Conservation (phyloP, 2,113 vertebrate species). For the Macquaria australasica region DNA sequence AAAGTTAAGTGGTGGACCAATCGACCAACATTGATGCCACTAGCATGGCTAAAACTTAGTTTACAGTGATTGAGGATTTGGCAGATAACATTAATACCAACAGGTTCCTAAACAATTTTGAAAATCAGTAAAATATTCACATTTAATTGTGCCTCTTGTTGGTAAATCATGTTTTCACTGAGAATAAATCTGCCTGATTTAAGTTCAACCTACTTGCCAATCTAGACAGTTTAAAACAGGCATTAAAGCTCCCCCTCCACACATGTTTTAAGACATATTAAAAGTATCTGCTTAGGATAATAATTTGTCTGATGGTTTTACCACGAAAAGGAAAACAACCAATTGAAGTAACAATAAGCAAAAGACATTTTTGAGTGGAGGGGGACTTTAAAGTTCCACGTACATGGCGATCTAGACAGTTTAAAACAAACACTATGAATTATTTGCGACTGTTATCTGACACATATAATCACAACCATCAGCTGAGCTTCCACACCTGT, state of each 20-base stretch:
- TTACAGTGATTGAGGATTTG: not conserved
- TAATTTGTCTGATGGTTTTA: not conserved
- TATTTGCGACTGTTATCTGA: not conserved
- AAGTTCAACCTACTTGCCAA: not conserved
- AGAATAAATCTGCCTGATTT: not conserved
- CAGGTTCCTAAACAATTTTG: not conserved
- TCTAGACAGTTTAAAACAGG: not conserved
- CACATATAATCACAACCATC: not conserved
- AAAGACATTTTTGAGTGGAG: not conserved
- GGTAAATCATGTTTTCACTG: not conserved
- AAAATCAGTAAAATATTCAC: not conserved
- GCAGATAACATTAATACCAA: not conserved
- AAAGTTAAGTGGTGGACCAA: not conserved
- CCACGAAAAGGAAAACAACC: not conserved
- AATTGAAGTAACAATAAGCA: not conserved
- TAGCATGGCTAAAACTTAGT: not conserved
- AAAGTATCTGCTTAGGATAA: not conserved
- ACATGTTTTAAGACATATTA: not conserved
- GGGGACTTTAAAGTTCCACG: not conserved
- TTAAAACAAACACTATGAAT: not conserved
- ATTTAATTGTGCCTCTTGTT: not conserved
- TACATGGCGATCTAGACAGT: not conserved
- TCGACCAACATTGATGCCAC: not conserved
- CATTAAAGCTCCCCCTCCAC: not conserved
- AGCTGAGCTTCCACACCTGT: conserved; percentile 66